Percentiles rank a stretch among this genome's conserved stretches.
Evolutionary conservation across 2,797 vertebrate genomes (phyloP).

Genomic region (Enteromius thamalakanensis): DNA sequence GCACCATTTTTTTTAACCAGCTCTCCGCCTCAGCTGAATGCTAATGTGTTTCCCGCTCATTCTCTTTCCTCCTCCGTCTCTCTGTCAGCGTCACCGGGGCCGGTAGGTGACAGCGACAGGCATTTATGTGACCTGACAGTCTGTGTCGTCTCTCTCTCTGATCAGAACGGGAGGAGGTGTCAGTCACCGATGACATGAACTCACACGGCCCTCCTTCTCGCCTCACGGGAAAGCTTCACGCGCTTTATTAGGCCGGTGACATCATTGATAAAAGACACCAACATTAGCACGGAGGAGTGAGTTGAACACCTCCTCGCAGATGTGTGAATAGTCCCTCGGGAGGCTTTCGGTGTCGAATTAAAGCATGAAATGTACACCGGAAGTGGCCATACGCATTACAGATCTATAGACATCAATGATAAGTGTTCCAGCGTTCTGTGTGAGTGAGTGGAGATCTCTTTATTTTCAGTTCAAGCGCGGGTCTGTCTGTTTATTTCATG

Average conservation of each 20-base stretch:
- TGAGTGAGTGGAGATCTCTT: neutral
- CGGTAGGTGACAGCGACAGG: neutral
- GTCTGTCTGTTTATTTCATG: neutral
- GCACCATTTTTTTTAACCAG: neutral
- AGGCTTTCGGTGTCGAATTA: conserved; percentile 27
- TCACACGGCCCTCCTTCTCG: neutral
- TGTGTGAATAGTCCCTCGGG: conserved; percentile 16
- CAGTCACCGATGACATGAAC: conserved; percentile 28
- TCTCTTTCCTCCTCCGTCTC: conserved; percentile 14
- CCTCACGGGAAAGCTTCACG: conserved; percentile 14
- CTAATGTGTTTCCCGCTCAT: neutral
- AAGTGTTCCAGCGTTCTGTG: neutral
- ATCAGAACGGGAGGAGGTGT: neutral
- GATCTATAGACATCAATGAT: conserved; percentile 42
- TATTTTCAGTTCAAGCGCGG: neutral
- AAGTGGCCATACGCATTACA: conserved; percentile 14
- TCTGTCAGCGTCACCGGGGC: neutral
- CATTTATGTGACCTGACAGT: conserved; percentile 34
- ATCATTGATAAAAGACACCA: conserved; percentile 52
- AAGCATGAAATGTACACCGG: conserved; percentile 32
- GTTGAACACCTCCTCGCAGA: conserved; percentile 1
- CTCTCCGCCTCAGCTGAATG: conserved; percentile 13
- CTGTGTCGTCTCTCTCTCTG: conserved; percentile 12
- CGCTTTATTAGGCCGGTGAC: conserved; percentile 38
- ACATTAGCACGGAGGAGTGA: conserved; percentile 40